phyloP scores from a whole-genome alignment of 1,140 invertebrate species.

The Zeugodacus cucurbitae region DNA sequence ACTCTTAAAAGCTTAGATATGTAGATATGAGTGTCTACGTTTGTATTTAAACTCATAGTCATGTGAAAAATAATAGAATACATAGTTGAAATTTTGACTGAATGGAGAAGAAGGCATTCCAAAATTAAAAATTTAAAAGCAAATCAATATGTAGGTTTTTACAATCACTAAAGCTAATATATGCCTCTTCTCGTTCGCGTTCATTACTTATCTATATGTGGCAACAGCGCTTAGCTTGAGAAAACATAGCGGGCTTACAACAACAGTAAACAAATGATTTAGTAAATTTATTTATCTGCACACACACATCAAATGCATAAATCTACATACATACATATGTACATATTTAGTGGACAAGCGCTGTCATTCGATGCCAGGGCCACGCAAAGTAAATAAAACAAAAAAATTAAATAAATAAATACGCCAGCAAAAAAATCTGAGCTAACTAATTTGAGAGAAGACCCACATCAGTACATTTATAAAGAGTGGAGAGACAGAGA shows the following conservation, averaged over 20 bases:
- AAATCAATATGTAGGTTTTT: not conserved
- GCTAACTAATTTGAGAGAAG: not conserved
- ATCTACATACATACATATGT: not conserved
- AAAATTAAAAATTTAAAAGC: too few relatives aligned
- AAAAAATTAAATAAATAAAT: not conserved
- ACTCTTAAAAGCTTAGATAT: not conserved
- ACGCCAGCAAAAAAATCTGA: not conserved
- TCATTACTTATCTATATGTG: not conserved
- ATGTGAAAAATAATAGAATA: not conserved
- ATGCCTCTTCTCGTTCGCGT: not conserved
- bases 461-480: not conserved
- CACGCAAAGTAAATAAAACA: not conserved
- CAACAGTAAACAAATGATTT: not conserved
- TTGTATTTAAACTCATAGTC: not conserved
- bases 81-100: not conserved
- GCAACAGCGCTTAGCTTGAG: not conserved
- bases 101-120: too few relatives aligned
- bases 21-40: too few relatives aligned
- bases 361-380: not conserved
- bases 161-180: not conserved
- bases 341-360: not conserved
- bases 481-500: not conserved
- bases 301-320: not conserved
- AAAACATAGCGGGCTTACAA: not conserved
- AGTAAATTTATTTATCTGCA: constrained; percentile 13